Evolutionary conservation across 2,797 vertebrate species (phyloP).

Genomic region (Hoplostethus mediterraneus): DNA sequence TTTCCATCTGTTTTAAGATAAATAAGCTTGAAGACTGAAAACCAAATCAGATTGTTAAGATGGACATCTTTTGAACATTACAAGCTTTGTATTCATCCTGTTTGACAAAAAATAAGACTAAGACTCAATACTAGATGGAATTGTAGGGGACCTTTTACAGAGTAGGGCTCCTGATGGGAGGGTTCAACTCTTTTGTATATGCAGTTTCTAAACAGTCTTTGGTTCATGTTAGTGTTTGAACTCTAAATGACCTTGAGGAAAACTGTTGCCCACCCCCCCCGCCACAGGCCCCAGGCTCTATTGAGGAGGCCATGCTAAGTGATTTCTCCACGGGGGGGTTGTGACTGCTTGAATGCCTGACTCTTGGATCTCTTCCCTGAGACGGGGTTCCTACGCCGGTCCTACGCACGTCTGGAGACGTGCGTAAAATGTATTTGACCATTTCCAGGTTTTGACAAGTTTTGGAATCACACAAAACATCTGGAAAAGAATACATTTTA

Average conservation of each 20-base stretch:
- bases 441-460: neutral
- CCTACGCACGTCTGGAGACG: constrained; percentile 19
- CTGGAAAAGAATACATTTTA: neutral
- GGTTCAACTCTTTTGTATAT: constrained; percentile 1
- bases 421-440: constrained; percentile 6
- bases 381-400: neutral
- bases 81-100: no score
- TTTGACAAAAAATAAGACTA: no score
- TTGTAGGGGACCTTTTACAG: neutral
- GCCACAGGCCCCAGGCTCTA: neutral
- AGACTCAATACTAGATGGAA: neutral
- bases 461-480: neutral
- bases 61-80: no score
- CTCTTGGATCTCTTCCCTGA: constrained; percentile 27
- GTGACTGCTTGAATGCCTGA: constrained; percentile 20
- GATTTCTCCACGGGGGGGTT: constrained; percentile 24
- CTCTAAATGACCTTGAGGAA: constrained; percentile 47
- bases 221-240: constrained; percentile 33
- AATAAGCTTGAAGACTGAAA: no score
- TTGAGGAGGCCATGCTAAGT: constrained; percentile 33
- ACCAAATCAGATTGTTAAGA: no score
- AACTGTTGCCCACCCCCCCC: neutral
- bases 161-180: neutral
- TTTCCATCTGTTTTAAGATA: no score
- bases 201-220: constrained; percentile 27